Evolutionary conservation across 2,888 invertebrate species (phyloP).

Genomic region (Globia sparganii): DNA sequence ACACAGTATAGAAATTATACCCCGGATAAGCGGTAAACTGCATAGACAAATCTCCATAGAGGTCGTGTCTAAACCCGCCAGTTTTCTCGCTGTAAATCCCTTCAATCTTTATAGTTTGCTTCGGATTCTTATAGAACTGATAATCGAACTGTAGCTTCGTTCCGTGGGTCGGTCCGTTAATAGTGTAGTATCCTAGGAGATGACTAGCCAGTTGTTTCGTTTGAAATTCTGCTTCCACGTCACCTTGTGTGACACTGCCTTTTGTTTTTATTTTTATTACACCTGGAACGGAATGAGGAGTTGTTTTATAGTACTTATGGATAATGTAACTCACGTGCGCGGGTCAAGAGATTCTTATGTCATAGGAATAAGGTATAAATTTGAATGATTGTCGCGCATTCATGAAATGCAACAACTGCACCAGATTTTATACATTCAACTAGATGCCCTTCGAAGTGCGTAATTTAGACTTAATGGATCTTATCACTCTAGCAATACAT

Average conservation of each 20-base stretch:
- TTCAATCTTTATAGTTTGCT: slow-evolving; percentile 89
- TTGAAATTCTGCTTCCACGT: slow-evolving; percentile 94
- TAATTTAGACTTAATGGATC: too few relatives aligned
- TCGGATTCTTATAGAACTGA: slow-evolving; percentile 90
- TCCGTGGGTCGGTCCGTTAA: slow-evolving; percentile 88
- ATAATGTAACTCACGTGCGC: too few relatives aligned
- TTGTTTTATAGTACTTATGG: not conserved
- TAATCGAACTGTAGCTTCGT: slow-evolving; percentile 92
- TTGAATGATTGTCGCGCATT: too few relatives aligned
- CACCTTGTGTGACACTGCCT: slow-evolving; percentile 93
- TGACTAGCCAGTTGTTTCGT: slow-evolving; percentile 94
- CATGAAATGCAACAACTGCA: too few relatives aligned
- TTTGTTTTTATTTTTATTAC: slow-evolving; percentile 83
- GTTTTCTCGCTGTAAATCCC: slow-evolving; percentile 89
- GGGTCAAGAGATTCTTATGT: too few relatives aligned
- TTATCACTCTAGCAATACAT: too few relatives aligned
- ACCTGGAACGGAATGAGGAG: slow-evolving; percentile 67
- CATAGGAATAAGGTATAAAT: too few relatives aligned
- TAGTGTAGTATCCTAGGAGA: slow-evolving; percentile 93
- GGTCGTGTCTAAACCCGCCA: slow-evolving; percentile 89
- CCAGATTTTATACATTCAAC: too few relatives aligned
- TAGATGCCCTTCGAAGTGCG: too few relatives aligned
- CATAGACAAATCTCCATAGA: slow-evolving; percentile 92
- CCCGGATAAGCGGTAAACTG: slow-evolving; percentile 94
- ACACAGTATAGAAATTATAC: slow-evolving; percentile 92